These are phyloP conservation scores for Raja brachyura DNA, from an alignment of 2,113 vertebrate genomes.

Conservation along the genomic window DNA sequence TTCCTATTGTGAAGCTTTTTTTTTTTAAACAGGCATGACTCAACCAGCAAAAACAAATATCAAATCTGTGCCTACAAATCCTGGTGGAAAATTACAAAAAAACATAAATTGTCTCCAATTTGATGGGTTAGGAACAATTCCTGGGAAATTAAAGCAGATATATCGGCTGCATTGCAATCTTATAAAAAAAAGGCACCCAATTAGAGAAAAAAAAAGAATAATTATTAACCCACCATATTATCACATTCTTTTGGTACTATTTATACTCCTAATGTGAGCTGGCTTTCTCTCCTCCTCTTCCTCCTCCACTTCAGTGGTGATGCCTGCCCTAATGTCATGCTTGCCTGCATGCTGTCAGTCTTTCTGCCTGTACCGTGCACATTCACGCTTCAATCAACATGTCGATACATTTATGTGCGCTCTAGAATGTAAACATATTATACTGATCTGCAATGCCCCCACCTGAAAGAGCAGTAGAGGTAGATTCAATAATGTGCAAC, in stretches of 20 bases:
- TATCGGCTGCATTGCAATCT: neutral
- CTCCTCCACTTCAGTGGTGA: neutral
- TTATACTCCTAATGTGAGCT: neutral
- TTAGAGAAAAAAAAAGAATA: neutral
- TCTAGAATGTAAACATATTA: neutral
- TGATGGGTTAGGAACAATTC: neutral
- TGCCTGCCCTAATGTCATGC: neutral
- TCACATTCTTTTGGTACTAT: neutral
- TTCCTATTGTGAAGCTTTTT: slow-evolving; percentile 14
- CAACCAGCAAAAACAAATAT: neutral
- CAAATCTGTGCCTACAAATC: neutral
- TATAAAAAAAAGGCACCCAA: neutral
- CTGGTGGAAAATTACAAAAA: neutral
- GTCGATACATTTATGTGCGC: neutral
- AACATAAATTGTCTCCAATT: neutral
- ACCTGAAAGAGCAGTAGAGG: neutral
- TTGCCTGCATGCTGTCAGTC: neutral
- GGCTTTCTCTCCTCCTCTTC: neutral
- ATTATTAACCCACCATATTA: neutral
- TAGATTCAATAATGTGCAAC: neutral
- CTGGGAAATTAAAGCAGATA: neutral
- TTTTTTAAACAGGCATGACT: neutral
- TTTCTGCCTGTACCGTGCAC: neutral
- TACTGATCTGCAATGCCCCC: neutral
- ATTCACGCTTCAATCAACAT: neutral